Evolutionary conservation across 2,797 vertebrate genomes (phyloP).

Genomic region (Gymnocypris eckloni): DNA sequence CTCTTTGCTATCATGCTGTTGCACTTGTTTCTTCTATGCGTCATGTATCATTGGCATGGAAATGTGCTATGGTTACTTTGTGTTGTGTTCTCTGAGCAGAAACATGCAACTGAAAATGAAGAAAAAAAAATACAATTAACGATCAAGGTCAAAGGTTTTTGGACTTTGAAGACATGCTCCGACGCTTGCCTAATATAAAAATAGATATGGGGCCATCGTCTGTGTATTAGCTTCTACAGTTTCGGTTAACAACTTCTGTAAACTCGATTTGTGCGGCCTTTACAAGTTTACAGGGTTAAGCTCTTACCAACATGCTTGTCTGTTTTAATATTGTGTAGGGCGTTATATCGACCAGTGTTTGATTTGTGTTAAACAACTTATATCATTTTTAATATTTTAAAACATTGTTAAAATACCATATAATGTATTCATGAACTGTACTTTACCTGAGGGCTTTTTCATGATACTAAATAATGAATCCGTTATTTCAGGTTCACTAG

Average conservation of each 20-base stretch:
- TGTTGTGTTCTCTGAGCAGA: constrained; percentile 20
- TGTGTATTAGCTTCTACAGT: constrained; percentile 13
- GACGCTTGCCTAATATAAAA: neutral
- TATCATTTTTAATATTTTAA: neutral
- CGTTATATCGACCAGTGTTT: neutral
- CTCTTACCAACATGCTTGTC: neutral
- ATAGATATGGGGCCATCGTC: neutral
- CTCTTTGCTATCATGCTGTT: neutral
- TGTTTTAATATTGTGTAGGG: neutral
- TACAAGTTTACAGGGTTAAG: neutral
- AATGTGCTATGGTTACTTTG: constrained; percentile 26
- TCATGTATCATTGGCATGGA: constrained; percentile 27
- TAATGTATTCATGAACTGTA: neutral
- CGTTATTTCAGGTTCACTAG: neutral
- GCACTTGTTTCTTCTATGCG: neutral
- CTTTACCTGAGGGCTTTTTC: neutral
- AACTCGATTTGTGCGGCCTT: neutral
- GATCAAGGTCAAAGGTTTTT: constrained; percentile 23
- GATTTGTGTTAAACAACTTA: neutral
- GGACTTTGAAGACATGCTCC: constrained; percentile 15
- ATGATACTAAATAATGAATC: neutral
- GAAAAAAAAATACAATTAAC: neutral
- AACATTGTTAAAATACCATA: neutral
- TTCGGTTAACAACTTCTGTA: neutral
- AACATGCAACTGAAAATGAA: neutral